These are phyloP conservation scores for Amazona guildingii DNA, from an alignment of 2,113 vertebrate genomes.

Conservation along the genomic window DNA sequence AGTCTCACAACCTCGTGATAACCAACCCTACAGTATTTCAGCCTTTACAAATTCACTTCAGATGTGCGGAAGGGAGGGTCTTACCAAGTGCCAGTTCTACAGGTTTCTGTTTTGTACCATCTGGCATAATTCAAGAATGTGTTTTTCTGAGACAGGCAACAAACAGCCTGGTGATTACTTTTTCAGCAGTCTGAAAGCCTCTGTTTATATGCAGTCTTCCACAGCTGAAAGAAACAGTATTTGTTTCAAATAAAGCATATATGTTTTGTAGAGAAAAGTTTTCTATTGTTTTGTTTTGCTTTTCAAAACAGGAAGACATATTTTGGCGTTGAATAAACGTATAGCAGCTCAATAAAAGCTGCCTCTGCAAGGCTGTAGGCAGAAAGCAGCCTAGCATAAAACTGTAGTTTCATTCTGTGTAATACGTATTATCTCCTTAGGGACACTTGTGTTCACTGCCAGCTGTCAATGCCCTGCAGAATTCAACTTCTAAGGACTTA, in stretches of 20 bases:
- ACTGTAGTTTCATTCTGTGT: neutral
- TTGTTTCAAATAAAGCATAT: neutral
- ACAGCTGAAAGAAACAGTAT: neutral
- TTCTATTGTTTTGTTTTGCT: neutral
- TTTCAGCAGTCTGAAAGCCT: neutral
- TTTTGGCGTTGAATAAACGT: neutral
- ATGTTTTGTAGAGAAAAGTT: neutral
- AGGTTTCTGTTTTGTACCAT: neutral
- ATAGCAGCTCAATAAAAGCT: neutral
- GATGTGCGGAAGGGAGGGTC: neutral
- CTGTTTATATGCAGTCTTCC: neutral
- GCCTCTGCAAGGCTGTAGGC: neutral
- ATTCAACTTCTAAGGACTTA: neutral
- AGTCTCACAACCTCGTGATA: neutral
- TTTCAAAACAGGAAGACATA: neutral
- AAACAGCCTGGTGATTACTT: neutral
- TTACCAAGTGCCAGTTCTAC: neutral
- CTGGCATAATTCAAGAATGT: neutral
- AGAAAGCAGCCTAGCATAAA: neutral
- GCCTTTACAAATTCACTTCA: neutral
- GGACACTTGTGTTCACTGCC: neutral
- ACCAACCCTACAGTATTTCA: neutral
- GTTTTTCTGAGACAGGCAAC: neutral
- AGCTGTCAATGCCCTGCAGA: neutral
- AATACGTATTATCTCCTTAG: neutral